phyloP scores from a whole-genome alignment of 2,113 vertebrate genomes.

The Malurus alboscapulatus region DNA sequence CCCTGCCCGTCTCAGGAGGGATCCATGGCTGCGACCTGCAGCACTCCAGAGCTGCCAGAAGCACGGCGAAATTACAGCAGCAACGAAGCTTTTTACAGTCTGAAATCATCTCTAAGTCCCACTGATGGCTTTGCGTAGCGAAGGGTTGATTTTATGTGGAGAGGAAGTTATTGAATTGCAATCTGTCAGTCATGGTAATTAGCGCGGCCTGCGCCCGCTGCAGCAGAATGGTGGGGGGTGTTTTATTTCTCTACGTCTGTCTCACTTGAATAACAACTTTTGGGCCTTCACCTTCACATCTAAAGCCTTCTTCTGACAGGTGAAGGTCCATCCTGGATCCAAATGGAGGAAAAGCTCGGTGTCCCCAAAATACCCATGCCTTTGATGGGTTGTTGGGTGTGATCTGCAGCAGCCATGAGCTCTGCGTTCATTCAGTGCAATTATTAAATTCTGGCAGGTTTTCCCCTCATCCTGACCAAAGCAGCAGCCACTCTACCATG shows the following conservation, averaged over 20 bases:
- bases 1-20: neutral
- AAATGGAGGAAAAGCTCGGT: neutral
- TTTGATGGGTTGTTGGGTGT: neutral
- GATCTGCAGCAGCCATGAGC: neutral
- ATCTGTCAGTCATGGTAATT: neutral
- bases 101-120: neutral
- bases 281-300: neutral
- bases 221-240: neutral
- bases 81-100: slow-evolving; percentile 7
- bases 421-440: fast-evolving
- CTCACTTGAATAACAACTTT: neutral
- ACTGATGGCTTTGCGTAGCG: neutral
- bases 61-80: neutral
- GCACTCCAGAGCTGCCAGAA: neutral
- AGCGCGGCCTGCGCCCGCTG: neutral
- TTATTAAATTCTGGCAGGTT: neutral
- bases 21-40: neutral
- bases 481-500: neutral
- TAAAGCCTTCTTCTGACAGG: neutral
- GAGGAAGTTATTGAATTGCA: neutral
- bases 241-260: neutral
- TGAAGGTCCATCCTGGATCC: neutral
- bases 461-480: neutral
- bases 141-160: neutral
- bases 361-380: fast-evolving